Base-by-base conservation (phyloP, 2,113 vertebrate genomes). In the Microcebus jonahi region DNA sequence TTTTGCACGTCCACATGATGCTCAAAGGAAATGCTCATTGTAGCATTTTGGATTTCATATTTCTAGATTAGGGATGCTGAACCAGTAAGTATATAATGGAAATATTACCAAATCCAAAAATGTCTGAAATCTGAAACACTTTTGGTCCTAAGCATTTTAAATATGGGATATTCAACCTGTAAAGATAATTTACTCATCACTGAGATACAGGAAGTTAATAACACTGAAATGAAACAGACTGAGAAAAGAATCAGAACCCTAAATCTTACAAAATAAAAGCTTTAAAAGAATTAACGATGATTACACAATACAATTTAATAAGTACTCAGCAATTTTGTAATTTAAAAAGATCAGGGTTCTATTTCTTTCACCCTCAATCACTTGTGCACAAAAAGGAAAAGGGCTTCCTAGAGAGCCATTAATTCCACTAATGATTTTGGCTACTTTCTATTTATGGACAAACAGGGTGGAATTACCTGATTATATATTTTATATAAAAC, bases 241-340 rank as follows among this genome's bases (percentile, higher is more conserved):
- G 18, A 94, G 55, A 79, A 90, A 75, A 93, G 9, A 95, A 77
- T 17, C 23, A 45, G 45, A 92, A 93, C 13, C 5, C 50, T 80
- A 94, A 96, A 88, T 93, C 34, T 50, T 87, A 96, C 45, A 96
- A 59, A 97, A 96, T 53, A 79, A 80, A 96, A 73, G 39, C 27
- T 81, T 89, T 50, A 86, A 90, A 93, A 90, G 61, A 94, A 95
- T 57, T 77, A 91, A 90, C 70, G 55, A 92, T 59, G 57, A 90
- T 21, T 20, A 70, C 9, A n/a, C 23, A 67, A 45, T n/a, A 91
- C 9, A 70, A 93, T 83, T 89, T 86, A 82, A 76, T 48, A 84
- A 91, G 71, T 95, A 86, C 29, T 67, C 12, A 73, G 48, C 23
- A 80, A 94, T 94, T 94, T 25, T 57, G 12, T 79, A 92, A 92